Evolutionary conservation across 1,140 invertebrate genomes (phyloP), one percentile per base, ranked within the genome.

Genomic region (Drosophila carrolli): DNA sequence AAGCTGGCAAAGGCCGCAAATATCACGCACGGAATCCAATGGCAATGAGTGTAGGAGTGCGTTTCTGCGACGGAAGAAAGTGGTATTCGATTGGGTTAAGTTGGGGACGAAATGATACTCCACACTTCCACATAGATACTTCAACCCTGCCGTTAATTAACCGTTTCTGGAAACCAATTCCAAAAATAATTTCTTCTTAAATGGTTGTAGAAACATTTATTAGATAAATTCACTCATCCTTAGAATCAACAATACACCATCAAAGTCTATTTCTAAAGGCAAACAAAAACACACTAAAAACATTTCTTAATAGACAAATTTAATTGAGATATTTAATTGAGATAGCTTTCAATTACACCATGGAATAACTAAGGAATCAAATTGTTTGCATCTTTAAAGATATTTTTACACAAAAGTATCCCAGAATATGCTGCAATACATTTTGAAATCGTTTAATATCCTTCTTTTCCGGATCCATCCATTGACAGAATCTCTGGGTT

Each of bases 1-100:
- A 78, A 78, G 75, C 75, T 63, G 54, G 47, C 74, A 62, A 70
- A 78, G 75, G 66, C 43, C 54, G 54, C 74, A 54, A 78, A 78
- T 38, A 76, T 62, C 75, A 78, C 75, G 75, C 74, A 77, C 75
- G 57, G 29, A 61, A 55, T 51, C 43, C 51, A 37, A 8, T 48
- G 16, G 37, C 41, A 46, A 46, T 41, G 51, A 35, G 41, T 23
- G 11, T n/a, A n/a, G 9, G 16, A 23, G n/a, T 35, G 14, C 19
- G 3, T 43, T 27, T 19, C 55, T 10, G 2, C 1, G 13, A 43
- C 6, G 7, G 10, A 8, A 11, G 55, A 32, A 27, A 23, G 32
- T 5, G 55, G 23, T 14, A 46, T 37, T 46, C 48, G 29, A 5
- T 11, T 11, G 19, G 38, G 11, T 2, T 13, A 23, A 5, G 14